Evolutionary conservation across 1,140 invertebrate genomes (phyloP).

Genomic region (Drosophila ananassae): DNA sequence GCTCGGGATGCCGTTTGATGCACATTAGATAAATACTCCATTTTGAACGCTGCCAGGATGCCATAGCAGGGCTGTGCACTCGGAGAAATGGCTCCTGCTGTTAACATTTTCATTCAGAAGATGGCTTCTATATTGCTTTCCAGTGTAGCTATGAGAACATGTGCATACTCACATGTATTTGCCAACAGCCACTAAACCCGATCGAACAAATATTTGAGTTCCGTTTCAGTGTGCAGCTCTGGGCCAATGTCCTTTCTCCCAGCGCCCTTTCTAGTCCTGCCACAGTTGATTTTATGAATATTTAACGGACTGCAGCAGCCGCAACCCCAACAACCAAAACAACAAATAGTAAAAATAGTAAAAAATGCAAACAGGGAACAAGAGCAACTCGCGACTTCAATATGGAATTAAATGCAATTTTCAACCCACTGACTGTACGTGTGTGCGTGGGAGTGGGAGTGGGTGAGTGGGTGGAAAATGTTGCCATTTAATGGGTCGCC

Average conservation of each 20-base stretch:
- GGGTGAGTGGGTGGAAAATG: conserved; percentile 23
- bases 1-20: conserved; percentile 55
- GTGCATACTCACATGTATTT: conserved; percentile 32
- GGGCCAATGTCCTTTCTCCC: conserved; percentile 31
- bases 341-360: conserved; percentile 12
- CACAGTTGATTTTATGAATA: conserved; percentile 56
- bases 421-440: conserved; percentile 20
- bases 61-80: conserved; percentile 34
- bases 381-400: conserved; percentile 32
- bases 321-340: conserved; percentile 24
- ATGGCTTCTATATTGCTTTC: background rate
- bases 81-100: background rate
- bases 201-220: conserved; percentile 75
- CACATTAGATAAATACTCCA: conserved; percentile 70
- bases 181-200: conserved; percentile 62
- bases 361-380: conserved; percentile 2
- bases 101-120: background rate
- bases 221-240: conserved; percentile 60
- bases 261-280: conserved; percentile 10
- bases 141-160: conserved; percentile 9
- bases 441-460: background rate
- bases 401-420: conserved; percentile 62
- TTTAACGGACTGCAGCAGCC: conserved; percentile 48
- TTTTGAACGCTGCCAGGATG: conserved; percentile 50
- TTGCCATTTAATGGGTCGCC: conserved; percentile 65